Evolutionary conservation across 2,888 invertebrate genomes (phyloP), one percentile per base, ranked within the genome.

Genomic region (Chymomyza caudatula): DNA sequence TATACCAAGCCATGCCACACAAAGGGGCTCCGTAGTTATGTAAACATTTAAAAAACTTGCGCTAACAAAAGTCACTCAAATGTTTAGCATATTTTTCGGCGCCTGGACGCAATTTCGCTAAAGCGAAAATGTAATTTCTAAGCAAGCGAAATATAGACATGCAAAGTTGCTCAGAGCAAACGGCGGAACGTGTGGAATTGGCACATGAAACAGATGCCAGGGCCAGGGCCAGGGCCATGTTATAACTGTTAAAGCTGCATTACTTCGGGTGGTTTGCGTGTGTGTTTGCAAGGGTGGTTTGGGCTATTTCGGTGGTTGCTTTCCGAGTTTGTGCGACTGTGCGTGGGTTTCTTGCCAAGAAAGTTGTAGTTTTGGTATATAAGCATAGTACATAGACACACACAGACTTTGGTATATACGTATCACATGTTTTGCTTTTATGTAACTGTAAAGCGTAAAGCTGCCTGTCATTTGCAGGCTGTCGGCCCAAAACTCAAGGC

Each of bases 351-450:
- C 75, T 70, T 77, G 72, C 78, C 76, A 80, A 76, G 80, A 69
- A 82, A 72, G 47, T 75, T 67, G 59, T 77, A 67, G 22, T 44
- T 44, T 52, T 43, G 51, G 53, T 23, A 25, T 54, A 57, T 42
- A 49, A 56, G 49, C 63, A 58, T 22, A 63, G 37, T 65, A 60
- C 57, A 43, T 62, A 19, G 55, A 52, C 59, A 43, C 63, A 19
- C 58, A 52, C 59, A n/a, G 63, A 55, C 65, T 55, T 67, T 60
- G 61, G 37, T 66, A 59, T 59, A 59, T 70, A 66, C 71, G 74
- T 75, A 82, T 75, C 82, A 77, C 75, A 80, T 80, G 80, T 83
- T 80, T 71, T 68, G 82, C 74, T 84, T 81, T 82, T 84, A 77
- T 82, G 70, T 84, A 82, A 82, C 73, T 63, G 57, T 61, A 57